Evolutionary conservation across 37 sponge, comb jelly and placozoan species (phyloP), one percentile per base, ranked within the genome.

Genomic region (Tethya wilhelma): DNA sequence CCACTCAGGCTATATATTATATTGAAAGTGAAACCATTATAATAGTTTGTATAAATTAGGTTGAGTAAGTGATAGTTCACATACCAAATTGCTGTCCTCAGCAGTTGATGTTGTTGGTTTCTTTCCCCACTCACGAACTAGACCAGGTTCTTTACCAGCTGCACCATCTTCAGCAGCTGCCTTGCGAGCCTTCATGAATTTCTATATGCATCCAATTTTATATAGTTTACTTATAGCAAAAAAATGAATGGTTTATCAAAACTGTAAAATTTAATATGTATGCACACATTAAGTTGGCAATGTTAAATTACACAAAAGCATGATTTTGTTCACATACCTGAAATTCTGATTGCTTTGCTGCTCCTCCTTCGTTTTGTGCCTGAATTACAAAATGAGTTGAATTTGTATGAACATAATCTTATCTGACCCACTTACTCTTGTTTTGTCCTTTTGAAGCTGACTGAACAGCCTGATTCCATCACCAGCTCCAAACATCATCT

Each of bases 391-490:
- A 42, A 43, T 38, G 22, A 12, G 6, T 7, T 12, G 7, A 60
- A n/a, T n/a, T n/a, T n/a, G n/a, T n/a, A n/a, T n/a, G n/a, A n/a
- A n/a, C n/a, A n/a, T n/a, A n/a, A n/a, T n/a, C n/a, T n/a, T n/a
- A n/a, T n/a, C n/a, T n/a, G n/a, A n/a, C n/a, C 28, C 20, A 59
- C 62, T 57, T 28, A 83, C 84, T 71, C 83, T 69, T 5, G 76
- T 38, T 71, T 73, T 86, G 68, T 88, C 90, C 32, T 67, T 81
- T 74, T 93, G 90, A 19, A 93, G 75, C 55, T 89, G 89, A 42
- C 86, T 84, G 78, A 62, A 93, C 38, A 93, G 78, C 29, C 94
- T 86, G 38, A 76, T 68, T 33, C 90, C 85, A 56, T 79, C 81
- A 31, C 79, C 68, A 38, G 63, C n/a, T 4, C 94, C 94, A 66